Percentiles rank a stretch among this genome's conserved stretches.
These are phyloP conservation scores for Brachionus angularis DNA, from an alignment of 1,140 invertebrate species.

Conservation along the genomic window DNA sequence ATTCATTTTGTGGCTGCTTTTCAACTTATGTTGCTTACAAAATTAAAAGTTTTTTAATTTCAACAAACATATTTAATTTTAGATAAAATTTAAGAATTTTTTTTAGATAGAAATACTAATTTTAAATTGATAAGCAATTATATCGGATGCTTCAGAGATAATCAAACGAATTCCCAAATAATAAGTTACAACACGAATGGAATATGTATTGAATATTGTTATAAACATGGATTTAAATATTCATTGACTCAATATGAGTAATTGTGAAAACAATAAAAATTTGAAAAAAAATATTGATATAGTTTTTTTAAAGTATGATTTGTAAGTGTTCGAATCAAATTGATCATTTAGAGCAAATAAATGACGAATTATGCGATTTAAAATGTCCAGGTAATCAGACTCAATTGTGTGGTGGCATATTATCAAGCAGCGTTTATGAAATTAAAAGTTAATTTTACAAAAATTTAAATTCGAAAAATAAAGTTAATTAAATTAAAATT, in stretches of 20 bases:
- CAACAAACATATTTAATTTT: not conserved
- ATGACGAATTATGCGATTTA: not conserved
- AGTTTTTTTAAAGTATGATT: not conserved
- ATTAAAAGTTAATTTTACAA: not conserved
- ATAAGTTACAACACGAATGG: too few species aligned
- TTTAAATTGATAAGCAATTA: too few species aligned
- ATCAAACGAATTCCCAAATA: not conserved
- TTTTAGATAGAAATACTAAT: too few species aligned
- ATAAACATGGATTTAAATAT: too few species aligned
- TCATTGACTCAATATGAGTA: too few species aligned
- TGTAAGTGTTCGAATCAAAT: not conserved
- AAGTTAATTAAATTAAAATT: not conserved
- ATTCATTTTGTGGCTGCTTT: not conserved
- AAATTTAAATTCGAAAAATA: too few species aligned
- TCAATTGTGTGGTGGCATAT: not conserved
- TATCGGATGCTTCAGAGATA: not conserved
- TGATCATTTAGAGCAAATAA: not conserved
- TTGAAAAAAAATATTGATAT: not conserved
- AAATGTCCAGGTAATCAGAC: not conserved
- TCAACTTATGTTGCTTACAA: not conserved
- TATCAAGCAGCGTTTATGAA: not conserved
- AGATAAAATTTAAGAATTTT: too few species aligned
- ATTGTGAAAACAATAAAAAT: not conserved
- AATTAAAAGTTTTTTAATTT: not conserved
- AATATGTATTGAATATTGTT: too few species aligned